A percentile compares a stretch with the other conserved stretches of the same genome.
Conservation (phyloP, 2,797 vertebrate species). For the Danio jaintianensis region DNA sequence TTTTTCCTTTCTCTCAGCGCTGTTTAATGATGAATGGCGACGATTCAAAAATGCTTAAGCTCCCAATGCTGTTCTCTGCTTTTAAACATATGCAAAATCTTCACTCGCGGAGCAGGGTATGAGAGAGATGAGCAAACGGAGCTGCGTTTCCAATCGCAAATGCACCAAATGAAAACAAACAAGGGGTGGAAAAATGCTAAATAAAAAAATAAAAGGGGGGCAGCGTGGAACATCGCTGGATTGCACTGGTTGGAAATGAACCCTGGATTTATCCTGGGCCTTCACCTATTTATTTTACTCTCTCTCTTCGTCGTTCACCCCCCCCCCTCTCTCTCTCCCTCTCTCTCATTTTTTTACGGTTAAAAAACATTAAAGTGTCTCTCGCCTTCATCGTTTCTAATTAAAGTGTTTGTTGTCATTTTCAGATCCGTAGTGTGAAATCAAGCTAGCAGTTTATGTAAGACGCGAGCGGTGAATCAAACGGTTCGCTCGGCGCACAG, state of each 20-base stretch:
- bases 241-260: conserved; percentile 73
- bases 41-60: conserved; percentile 68
- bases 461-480: conserved; percentile 89
- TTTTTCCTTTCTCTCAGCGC: conserved; percentile 26
- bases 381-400: conserved; percentile 82
- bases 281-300: conserved; percentile 74
- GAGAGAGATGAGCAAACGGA: conserved; percentile 51
- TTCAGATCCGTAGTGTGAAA: conserved; percentile 87
- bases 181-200: conserved; percentile 68
- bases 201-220: conserved; percentile 76
- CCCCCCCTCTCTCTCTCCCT: conserved; percentile 44
- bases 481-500: conserved; percentile 82
- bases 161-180: conserved; percentile 67
- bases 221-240: conserved; percentile 65
- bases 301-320: conserved; percentile 52
- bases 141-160: conserved; percentile 71
- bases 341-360: conserved; percentile 69
- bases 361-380: conserved; percentile 81
- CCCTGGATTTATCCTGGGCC: conserved; percentile 77
- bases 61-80: conserved; percentile 39
- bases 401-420: conserved; percentile 87
- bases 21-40: conserved; percentile 62
- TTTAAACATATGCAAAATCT: conserved; percentile 72
- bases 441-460: conserved; percentile 88
- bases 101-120: conserved; percentile 53